Conservation (phyloP, 2,113 vertebrate genomes). For the Eolophus roseicapilla region DNA sequence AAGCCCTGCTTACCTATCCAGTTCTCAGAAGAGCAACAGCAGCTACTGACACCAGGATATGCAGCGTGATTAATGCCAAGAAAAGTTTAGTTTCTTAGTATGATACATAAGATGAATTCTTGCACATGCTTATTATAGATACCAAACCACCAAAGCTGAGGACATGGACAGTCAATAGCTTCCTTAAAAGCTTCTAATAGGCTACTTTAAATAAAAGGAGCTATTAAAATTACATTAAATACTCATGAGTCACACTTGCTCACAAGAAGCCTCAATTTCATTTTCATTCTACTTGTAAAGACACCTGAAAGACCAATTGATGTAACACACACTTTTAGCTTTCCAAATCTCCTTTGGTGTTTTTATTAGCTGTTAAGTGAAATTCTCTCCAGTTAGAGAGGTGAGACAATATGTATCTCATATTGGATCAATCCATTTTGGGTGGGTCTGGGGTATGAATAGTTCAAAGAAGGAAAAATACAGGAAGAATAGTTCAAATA, state of each 20-base stretch:
- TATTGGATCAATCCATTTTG: not conserved
- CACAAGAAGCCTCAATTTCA: not conserved
- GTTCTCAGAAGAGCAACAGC: not conserved
- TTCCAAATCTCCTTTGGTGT: not conserved
- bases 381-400: not conserved
- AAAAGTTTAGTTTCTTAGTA: not conserved
- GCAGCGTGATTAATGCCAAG: not conserved
- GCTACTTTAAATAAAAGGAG: not conserved
- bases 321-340: not conserved
- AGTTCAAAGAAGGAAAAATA: not conserved
- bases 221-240: not conserved
- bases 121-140: not conserved
- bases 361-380: not conserved
- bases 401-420: not conserved
- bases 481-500: not conserved
- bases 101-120: not conserved
- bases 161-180: not conserved
- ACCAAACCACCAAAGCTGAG: not conserved
- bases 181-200: not conserved
- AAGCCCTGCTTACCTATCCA: not conserved
- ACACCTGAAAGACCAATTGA: not conserved
- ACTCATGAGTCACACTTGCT: not conserved
- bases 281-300: slow-evolving; percentile 10
- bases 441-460: not conserved
- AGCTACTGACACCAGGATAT: not conserved